Percentiles rank a stretch among this genome's conserved stretches.
phyloP scores from a whole-genome alignment of 1,140 invertebrate genomes.

The Antheraea pernyi region DNA sequence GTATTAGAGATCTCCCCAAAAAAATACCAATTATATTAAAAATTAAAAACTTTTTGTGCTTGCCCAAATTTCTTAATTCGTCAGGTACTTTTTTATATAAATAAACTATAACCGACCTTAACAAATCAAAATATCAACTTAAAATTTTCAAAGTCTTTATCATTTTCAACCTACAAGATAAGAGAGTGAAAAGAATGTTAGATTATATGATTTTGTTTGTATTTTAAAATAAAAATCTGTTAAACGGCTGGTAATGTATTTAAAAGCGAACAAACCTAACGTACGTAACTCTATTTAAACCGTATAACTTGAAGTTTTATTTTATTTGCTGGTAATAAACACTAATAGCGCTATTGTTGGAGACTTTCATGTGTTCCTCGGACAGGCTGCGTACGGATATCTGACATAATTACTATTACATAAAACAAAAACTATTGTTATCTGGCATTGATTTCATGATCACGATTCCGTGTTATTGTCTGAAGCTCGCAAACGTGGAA shows the following conservation, averaged over 20 bases:
- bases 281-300: neutral
- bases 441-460: constrained; percentile 26
- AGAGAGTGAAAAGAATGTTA: too few species aligned
- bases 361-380: constrained; percentile 15
- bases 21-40: too few species aligned
- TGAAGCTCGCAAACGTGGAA: neutral
- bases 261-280: neutral
- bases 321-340: constrained; percentile 19
- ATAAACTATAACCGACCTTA: too few species aligned
- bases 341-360: constrained; percentile 25
- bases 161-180: too few species aligned
- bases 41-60: too few species aligned
- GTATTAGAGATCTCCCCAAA: too few species aligned
- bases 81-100: too few species aligned
- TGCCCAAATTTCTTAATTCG: too few species aligned
- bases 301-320: neutral
- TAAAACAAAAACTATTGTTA: constrained; percentile 15
- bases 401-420: constrained; percentile 13
- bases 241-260: neutral
- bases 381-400: neutral
- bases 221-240: too few species aligned
- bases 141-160: too few species aligned
- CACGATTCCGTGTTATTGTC: constrained; percentile 9
- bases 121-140: too few species aligned
- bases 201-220: too few species aligned